Evolutionary conservation across 2,797 vertebrate genomes (phyloP), one percentile per base, ranked within the genome.

Genomic region (Phalanger gymnotis): DNA sequence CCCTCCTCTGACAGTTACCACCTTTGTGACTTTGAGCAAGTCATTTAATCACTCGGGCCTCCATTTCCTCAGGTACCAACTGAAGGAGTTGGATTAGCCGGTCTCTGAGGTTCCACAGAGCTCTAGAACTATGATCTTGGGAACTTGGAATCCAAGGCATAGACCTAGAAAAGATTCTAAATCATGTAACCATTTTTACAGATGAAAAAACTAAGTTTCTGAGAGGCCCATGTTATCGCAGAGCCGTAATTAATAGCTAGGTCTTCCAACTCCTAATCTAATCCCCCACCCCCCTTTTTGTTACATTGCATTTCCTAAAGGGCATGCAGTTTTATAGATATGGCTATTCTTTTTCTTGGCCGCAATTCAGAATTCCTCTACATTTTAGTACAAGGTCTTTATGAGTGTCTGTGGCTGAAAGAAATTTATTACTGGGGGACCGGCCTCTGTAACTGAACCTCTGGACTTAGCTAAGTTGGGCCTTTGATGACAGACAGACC

Each of bases 171-270:
- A 87, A 87, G 16, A 25, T 47, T 81, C 66, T 87, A 87, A 27
- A 14, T 30, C 61, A 34, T 54, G 34, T 91, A 87, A 11, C 53
- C 93, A 3, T 55, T 66, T n/a, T 57, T 92, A 31, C 0, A 91
- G 93, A n/a, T 22, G 27, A 94, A 92, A 27, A 57, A 91, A 66
- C 10, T 40, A 16, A 96, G 92, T 22, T 12, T 54, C 54, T 27
- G 4, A 2, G 4, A 34, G 27, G 28, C 22, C 25, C 0, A 7
- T 3, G 2, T 2, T 47, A 13, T 4, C 51, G 93, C 61, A 1
- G 40, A 31, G 53, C 53, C 47, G 53, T 81, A 30, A 27, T 81
- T 81, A 47, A 31, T 40, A 81, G 2, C 13, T 66, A 66, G 61
- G 34, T 73, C n/a, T 73, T 51, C 40, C 9, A 87, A 47, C 25